Base-by-base conservation (phyloP, 2,797 vertebrate species). In the Phalloptychus januarius region DNA sequence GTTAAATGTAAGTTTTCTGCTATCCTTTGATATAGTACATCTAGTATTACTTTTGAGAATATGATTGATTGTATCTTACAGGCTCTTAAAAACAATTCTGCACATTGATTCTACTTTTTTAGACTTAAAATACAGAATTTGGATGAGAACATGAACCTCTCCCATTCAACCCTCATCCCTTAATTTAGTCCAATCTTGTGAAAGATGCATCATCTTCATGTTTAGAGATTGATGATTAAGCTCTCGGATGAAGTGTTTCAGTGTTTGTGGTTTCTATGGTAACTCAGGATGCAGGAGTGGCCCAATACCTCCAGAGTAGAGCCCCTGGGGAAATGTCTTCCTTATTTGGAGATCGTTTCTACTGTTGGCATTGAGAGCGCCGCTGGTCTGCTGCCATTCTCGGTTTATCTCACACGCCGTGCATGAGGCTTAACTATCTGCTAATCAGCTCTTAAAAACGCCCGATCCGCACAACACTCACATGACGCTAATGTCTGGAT, bases 361-460 rank as follows among this genome's bases (percentile, higher is more conserved):
- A 74, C 83, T 81, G 74, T 88, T 93, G 85, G 81, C 86, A 87
- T 45, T 44, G 70, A 82, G 82, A 23, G 36, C 75, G 71, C 72
- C 72, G 83, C 81, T 93, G 92, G 85, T 93, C 69, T 25, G 0
- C 18, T 88, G 89, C 91, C 86, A 89, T 89, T 85, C 82, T 78
- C 74, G 73, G 88, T 90, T 90, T 89, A 90, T 94, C 88, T 90
- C 83, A 52, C 77, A 82, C 89, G 85, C 89, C 85, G 67, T 1
- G 88, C 88, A 50, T 84, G 85, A 82, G 81, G 79, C 84, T 80
- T 84, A 89, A 92, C 87, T 90, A 79, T 92, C 86, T 84, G 81
- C 81, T 91, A 90, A 94, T 94, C 91, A 86, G 76, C 88, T 84
- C 88, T 91, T 88, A 90, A 91, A 91, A 90, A 82, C 76, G 84